phyloP scores from a whole-genome alignment of 2,888 invertebrate genomes.

The Tiliacea citrago region DNA sequence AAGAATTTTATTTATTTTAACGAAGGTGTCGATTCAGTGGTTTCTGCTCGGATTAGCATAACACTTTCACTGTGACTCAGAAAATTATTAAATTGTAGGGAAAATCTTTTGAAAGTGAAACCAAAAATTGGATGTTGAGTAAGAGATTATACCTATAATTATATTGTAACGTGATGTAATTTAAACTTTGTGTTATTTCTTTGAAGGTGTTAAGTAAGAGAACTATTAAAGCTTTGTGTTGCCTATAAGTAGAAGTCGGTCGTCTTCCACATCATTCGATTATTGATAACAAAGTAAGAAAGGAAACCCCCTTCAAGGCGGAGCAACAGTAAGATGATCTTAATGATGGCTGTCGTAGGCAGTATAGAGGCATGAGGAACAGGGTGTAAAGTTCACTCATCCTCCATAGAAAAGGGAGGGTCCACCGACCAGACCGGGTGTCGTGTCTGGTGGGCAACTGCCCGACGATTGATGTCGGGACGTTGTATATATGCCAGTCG shows the following conservation, averaged over 20 bases:
- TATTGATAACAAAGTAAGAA: neutral
- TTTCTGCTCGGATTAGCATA: constrained; percentile 66
- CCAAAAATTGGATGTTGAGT: constrained; percentile 47
- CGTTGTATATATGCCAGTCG: no score
- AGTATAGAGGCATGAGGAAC: no score
- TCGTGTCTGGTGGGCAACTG: no score
- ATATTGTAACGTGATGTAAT: constrained; percentile 18
- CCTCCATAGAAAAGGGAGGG: no score
- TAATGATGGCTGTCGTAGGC: neutral
- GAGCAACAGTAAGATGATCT: no score
- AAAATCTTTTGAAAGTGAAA: constrained; percentile 63
- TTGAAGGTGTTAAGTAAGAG: constrained; percentile 1
- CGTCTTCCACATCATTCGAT: neutral
- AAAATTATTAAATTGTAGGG: constrained; percentile 61
- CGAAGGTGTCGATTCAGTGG: constrained; percentile 36
- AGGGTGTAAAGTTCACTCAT: no score
- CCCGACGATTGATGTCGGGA: no score
- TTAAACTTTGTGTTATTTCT: neutral
- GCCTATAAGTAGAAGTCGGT: neutral
- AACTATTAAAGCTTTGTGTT: neutral
- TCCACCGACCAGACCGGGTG: no score
- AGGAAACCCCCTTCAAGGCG: no score
- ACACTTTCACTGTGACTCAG: constrained; percentile 67
- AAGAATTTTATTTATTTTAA: constrained; percentile 51
- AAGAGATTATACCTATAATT: constrained; percentile 41